Percentiles rank a stretch among this genome's conserved stretches.
These are phyloP conservation scores for Muscicapa striata DNA, from an alignment of 2,797 vertebrate species.

Conservation along the genomic window DNA sequence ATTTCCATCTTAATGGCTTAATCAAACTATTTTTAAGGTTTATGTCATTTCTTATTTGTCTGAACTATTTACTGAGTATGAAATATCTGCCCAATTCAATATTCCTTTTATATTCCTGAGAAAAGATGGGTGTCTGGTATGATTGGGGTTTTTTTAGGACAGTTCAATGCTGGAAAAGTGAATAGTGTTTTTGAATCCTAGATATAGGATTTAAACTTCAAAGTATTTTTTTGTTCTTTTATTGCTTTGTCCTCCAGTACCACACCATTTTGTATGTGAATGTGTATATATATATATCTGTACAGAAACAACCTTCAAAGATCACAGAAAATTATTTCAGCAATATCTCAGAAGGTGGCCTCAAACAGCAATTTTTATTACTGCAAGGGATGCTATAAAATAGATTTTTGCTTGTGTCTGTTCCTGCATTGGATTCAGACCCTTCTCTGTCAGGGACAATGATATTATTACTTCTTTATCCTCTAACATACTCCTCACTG, in stretches of 20 bases:
- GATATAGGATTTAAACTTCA: conserved; percentile 12
- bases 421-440: not conserved
- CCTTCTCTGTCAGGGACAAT: not conserved
- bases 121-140: not conserved
- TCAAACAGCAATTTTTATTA: conserved; percentile 40
- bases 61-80: not conserved
- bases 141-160: not conserved
- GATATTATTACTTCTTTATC: not conserved
- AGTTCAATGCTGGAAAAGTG: not conserved
- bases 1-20: not conserved
- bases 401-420: not conserved
- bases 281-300: not conserved
- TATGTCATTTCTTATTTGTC: not conserved
- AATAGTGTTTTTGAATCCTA: not conserved
- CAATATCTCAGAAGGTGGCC: conserved; percentile 18
- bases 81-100: not conserved
- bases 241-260: not conserved
- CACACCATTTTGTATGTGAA: not conserved
- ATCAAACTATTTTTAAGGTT: conserved; percentile 4
- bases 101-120: not conserved
- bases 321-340: conserved; percentile 38
- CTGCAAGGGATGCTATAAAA: not conserved
- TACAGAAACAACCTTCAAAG: conserved; percentile 11
- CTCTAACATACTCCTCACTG: not conserved
- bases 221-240: not conserved